These are phyloP conservation scores for Bostrychus sinensis DNA, from an alignment of 2,113 vertebrate genomes.

Conservation along the genomic window DNA sequence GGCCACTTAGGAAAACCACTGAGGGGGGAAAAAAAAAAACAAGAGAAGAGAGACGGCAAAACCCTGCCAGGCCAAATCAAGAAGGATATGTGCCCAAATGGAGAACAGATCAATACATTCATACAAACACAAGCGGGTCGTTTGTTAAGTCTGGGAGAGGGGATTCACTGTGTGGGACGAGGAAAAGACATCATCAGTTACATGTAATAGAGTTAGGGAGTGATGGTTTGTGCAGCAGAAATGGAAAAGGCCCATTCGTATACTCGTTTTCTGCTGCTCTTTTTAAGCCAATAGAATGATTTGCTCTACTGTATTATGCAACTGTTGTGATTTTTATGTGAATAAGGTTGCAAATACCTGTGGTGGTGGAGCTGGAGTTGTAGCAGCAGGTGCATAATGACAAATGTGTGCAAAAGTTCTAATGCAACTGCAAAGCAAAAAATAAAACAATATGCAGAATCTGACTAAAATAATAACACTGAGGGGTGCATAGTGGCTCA, in stretches of 20 bases:
- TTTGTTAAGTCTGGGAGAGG: constrained; percentile 70
- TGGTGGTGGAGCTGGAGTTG: not conserved
- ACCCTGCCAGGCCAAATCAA: constrained; percentile 80
- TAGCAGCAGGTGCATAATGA: not conserved
- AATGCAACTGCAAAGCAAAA: not conserved
- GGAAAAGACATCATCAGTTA: constrained; percentile 59
- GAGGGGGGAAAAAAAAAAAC: constrained; percentile 92
- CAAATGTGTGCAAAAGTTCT: not conserved
- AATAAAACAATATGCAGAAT: constrained; percentile 1
- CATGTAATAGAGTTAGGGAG: constrained; percentile 45
- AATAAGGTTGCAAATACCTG: constrained; percentile 9
- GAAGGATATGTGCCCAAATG: constrained; percentile 87
- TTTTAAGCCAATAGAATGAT: constrained; percentile 4
- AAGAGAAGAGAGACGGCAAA: constrained; percentile 80
- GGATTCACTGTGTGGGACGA: constrained; percentile 55
- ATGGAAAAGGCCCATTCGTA: constrained; percentile 29
- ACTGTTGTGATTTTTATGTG: not conserved
- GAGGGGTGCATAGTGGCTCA: not conserved
- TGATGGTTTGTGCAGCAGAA: constrained; percentile 37
- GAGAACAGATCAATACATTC: constrained; percentile 91
- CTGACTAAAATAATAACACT: constrained; percentile 1
- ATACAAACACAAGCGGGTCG: constrained; percentile 88
- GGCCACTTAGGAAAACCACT: constrained; percentile 94
- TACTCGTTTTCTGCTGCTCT: not conserved
- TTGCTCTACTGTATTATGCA: not conserved